These are phyloP conservation scores for Brachyopa scutellaris DNA, from an alignment of 2,888 invertebrate species.

Conservation along the genomic window DNA sequence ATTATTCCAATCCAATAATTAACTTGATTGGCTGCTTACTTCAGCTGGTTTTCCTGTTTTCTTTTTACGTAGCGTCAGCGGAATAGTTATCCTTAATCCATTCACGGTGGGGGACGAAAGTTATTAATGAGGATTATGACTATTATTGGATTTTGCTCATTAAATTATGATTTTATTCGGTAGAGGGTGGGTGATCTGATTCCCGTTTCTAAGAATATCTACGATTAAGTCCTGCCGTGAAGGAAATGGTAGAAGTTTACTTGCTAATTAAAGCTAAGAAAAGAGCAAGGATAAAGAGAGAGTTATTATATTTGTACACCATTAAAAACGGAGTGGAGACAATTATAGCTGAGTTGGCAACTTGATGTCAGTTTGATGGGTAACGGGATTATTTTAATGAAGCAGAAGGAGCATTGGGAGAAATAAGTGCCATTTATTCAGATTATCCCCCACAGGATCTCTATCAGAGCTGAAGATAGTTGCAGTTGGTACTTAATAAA, in stretches of 20 bases:
- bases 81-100: conserved; percentile 39
- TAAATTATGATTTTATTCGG: conserved; percentile 42
- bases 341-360: conserved; percentile 4
- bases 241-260: not conserved
- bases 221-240: conserved; percentile 1
- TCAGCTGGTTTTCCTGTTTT: conserved; percentile 9
- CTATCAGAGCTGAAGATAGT: no score
- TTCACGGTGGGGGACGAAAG: not conserved
- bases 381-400: no score
- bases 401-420: no score
- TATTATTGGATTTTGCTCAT: conserved; percentile 59
- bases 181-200: not conserved
- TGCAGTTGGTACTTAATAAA: no score
- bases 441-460: no score
- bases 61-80: conserved; percentile 47
- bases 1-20: conserved; percentile 71
- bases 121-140: conserved; percentile 63
- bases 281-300: not conserved
- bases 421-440: no score
- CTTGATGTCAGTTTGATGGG: no score
- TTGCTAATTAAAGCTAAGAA: not conserved
- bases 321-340: not conserved
- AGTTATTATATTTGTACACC: not conserved
- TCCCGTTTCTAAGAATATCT: not conserved
- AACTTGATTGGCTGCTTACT: conserved; percentile 63